A percentile compares a stretch with the other conserved stretches of the same genome.
phyloP scores from a whole-genome alignment of 2,797 vertebrate genomes.

The Helarctos malayanus region DNA sequence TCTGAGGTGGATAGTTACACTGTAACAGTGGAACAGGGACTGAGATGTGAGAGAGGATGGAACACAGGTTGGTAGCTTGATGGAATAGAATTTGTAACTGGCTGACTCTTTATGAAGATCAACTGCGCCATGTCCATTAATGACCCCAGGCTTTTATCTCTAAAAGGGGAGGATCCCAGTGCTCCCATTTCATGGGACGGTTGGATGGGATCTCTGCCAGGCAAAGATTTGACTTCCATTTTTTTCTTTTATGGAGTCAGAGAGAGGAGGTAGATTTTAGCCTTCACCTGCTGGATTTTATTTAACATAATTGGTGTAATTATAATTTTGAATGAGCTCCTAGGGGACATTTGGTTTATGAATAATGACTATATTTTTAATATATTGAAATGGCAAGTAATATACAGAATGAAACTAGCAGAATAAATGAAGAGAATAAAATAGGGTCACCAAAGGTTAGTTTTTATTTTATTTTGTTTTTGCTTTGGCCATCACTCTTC shows the following conservation, averaged over 20 bases:
- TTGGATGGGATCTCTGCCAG: neutral
- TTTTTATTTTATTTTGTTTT: neutral
- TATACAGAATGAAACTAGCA: constrained; percentile 28
- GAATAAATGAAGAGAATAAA: constrained; percentile 58
- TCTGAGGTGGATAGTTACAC: neutral
- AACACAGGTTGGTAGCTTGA: neutral
- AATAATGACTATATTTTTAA: constrained; percentile 51
- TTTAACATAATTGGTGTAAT: constrained; percentile 38
- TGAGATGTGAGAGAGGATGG: neutral
- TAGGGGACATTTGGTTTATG: constrained; percentile 20
- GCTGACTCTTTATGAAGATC: neutral
- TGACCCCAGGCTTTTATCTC: neutral
- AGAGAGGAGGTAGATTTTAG: constrained; percentile 7
- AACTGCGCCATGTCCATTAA: neutral
- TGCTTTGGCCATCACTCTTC: neutral
- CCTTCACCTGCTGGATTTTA: constrained; percentile 41
- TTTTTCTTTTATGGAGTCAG: constrained; percentile 18
- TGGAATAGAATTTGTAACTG: neutral
- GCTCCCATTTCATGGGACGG: neutral
- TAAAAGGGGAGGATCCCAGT: neutral
- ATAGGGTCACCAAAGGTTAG: neutral
- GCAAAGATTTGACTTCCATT: neutral
- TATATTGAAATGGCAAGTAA: constrained; percentile 21
- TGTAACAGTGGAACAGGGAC: neutral
- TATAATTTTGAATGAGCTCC: constrained; percentile 34